phyloP scores from a whole-genome alignment of 2,888 invertebrate genomes.

The Macaria liturata region DNA sequence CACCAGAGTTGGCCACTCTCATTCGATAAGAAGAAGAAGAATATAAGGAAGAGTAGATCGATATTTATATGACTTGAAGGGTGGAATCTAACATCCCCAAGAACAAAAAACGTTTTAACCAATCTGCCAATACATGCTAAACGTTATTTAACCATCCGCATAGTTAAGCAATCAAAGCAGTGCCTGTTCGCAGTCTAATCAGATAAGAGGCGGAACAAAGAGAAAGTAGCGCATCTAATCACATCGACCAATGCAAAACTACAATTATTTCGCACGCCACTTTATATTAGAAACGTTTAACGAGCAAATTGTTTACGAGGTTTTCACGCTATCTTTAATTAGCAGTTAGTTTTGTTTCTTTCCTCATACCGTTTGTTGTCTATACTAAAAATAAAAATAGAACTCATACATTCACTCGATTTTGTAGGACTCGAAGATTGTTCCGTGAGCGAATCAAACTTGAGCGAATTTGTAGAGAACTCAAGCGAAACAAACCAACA shows the following conservation, averaged over 20 bases:
- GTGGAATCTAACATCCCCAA: too few relatives aligned
- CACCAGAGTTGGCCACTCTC: too few relatives aligned
- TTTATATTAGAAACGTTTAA: constrained; percentile 18
- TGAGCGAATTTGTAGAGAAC: too few relatives aligned
- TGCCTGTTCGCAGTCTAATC: constrained; percentile 22
- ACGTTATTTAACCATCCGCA: constrained; percentile 1
- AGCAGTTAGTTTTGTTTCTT: neutral
- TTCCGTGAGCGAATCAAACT: too few relatives aligned
- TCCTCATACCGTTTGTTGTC: neutral
- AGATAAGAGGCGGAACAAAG: constrained; percentile 26
- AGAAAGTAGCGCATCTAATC: constrained; percentile 25
- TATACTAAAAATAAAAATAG: too few relatives aligned
- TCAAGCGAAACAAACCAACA: too few relatives aligned
- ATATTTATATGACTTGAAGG: too few relatives aligned
- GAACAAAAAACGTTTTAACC: neutral
- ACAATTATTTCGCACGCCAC: constrained; percentile 19
- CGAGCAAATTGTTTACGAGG: constrained; percentile 2
- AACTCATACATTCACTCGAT: too few relatives aligned
- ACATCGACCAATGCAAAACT: constrained; percentile 11
- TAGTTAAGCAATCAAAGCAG: constrained; percentile 9
- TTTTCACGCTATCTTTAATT: constrained; percentile 5
- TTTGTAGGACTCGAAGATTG: too few relatives aligned
- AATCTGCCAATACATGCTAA: neutral
- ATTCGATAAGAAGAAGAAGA: too few relatives aligned
- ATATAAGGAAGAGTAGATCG: too few relatives aligned